Conservation (phyloP, 2,888 invertebrate species). For the Polymixis lichenea region DNA sequence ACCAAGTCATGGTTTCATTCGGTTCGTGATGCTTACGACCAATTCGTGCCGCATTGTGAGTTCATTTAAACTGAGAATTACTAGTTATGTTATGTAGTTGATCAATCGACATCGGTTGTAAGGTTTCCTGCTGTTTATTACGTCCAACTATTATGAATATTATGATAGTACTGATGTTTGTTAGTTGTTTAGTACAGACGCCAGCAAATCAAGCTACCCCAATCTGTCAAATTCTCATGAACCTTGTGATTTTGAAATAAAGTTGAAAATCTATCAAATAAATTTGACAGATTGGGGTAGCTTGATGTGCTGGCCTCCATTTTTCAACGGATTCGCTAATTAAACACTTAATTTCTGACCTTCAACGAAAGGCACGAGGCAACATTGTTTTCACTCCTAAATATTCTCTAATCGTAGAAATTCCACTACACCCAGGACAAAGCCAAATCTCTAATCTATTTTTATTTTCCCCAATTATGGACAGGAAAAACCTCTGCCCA, state of each 20-base stretch:
- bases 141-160: slow-evolving; percentile 7
- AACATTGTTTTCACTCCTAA: slow-evolving; percentile 20
- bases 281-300: no score
- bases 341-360: slow-evolving; percentile 23
- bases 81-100: slow-evolving; percentile 38
- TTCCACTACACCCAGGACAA: slow-evolving; percentile 1
- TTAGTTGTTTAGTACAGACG: slow-evolving; percentile 16
- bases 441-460: slow-evolving; percentile 10
- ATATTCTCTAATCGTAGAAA: slow-evolving; percentile 8
- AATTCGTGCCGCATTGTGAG: slow-evolving; percentile 68
- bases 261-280: no score
- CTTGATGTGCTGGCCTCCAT: no score
- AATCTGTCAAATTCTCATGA: no score
- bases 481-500: neutral
- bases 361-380: slow-evolving; percentile 40
- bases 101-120: slow-evolving; percentile 44
- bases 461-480: slow-evolving; percentile 10
- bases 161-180: slow-evolving; percentile 18
- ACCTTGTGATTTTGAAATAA: no score
- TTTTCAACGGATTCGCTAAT: slow-evolving; percentile 24
- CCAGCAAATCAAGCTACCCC: no score
- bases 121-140: slow-evolving; percentile 26
- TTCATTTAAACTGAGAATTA: slow-evolving; percentile 58
- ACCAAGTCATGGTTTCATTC: slow-evolving; percentile 30
- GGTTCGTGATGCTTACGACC: slow-evolving; percentile 57